These are phyloP conservation scores for Clytia hemisphaerica DNA, from an alignment of 30 jellyfish, hydroid and myxozoan genomes.

Conservation along the genomic window DNA sequence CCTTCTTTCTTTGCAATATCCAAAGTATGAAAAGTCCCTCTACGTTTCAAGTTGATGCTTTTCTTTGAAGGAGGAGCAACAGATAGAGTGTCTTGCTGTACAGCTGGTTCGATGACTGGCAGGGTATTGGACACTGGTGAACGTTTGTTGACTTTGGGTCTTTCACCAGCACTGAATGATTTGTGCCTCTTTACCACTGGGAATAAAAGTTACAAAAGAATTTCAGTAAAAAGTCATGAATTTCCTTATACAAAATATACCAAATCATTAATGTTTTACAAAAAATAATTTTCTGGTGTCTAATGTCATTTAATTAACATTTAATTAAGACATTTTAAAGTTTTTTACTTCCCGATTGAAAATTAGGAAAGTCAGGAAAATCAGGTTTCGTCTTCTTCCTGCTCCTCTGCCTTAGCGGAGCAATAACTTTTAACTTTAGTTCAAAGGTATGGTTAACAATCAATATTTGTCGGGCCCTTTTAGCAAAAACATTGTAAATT, in stretches of 20 bases:
- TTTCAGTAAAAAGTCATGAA: not conserved
- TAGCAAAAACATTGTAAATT: no score
- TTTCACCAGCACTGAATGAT: conserved; percentile 28
- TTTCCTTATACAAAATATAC: not conserved
- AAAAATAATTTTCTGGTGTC: no score
- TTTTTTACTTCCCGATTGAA: no score
- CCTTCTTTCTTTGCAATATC: conserved; percentile 20
- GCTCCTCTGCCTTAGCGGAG: no score
- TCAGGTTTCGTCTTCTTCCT: no score
- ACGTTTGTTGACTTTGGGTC: not conserved
- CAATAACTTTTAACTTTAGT: no score
- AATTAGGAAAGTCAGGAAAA: no score
- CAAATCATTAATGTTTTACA: not conserved
- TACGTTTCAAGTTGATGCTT: not conserved
- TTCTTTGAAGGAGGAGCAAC: conserved; percentile 12
- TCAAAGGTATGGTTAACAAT: no score
- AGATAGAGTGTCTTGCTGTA: conserved; percentile 1
- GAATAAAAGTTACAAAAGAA: not conserved
- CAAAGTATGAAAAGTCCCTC: conserved; percentile 19
- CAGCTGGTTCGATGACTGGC: not conserved
- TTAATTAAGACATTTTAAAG: no score
- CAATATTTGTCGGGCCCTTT: no score
- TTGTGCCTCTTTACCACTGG: conserved; percentile 18
- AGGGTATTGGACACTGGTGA: not conserved
- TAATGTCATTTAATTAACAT: no score